phyloP scores from a whole-genome alignment of 2,113 vertebrate genomes.

The Pheucticus melanocephalus region DNA sequence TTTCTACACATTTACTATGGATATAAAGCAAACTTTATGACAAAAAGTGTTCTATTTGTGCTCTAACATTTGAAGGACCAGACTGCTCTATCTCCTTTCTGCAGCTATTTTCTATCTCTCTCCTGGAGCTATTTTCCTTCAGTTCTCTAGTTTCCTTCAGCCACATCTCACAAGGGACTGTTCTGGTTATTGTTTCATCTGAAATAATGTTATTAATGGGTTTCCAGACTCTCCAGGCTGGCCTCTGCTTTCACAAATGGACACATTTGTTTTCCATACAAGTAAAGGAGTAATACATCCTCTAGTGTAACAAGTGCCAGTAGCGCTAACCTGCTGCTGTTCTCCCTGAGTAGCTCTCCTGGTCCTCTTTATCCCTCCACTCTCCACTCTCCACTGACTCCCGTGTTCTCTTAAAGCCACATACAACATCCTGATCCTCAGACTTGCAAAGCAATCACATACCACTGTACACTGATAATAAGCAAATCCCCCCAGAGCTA shows the following conservation, averaged over 20 bases:
- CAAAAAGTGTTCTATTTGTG: neutral
- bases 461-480: neutral
- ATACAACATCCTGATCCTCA: neutral
- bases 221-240: neutral
- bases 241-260: neutral
- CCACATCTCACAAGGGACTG: neutral
- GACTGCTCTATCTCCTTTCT: neutral
- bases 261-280: neutral
- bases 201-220: neutral
- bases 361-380: neutral
- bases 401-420: neutral
- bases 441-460: neutral
- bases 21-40: neutral
- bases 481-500: neutral
- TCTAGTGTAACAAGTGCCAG: neutral
- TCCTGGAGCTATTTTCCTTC: neutral
- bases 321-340: neutral
- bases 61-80: neutral
- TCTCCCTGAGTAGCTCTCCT: neutral
- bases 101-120: too few relatives aligned
- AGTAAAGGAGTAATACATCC: neutral
- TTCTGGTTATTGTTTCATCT: neutral
- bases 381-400: neutral
- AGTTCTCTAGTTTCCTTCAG: too few relatives aligned
- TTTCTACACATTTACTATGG: neutral